Conservation (phyloP, 2,113 vertebrate genomes). For the Gobiocypris rarus region DNA sequence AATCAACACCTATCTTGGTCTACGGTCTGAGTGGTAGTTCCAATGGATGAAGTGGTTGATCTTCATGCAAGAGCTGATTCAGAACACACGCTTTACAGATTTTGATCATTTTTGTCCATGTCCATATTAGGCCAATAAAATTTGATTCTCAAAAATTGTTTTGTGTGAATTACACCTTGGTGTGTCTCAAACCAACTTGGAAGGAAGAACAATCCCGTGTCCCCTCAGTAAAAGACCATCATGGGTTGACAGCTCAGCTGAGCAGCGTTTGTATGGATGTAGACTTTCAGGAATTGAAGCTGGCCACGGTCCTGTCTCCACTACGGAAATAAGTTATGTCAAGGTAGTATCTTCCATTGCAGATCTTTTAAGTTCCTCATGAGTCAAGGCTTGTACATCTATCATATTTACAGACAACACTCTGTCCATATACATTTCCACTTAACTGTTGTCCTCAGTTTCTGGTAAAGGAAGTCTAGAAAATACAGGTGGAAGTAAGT, state of each 20-base stretch:
- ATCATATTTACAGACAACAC: conserved; percentile 11
- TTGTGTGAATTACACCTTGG: not conserved
- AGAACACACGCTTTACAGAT: not conserved
- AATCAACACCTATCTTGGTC: conserved; percentile 45
- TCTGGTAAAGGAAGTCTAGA: not conserved
- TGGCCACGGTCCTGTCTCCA: not conserved
- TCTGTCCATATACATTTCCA: conserved; percentile 34
- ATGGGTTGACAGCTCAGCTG: not conserved
- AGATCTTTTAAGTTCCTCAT: not conserved
- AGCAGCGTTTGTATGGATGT: not conserved
- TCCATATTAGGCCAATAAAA: not conserved
- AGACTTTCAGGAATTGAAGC: not conserved
- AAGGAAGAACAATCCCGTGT: not conserved
- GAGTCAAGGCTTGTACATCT: not conserved
- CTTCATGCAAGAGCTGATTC: conserved; percentile 29
- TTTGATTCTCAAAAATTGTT: not conserved
- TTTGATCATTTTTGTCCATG: not conserved
- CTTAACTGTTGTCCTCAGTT: conserved; percentile 27
- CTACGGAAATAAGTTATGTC: not conserved
- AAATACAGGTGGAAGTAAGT: too few relatives aligned
- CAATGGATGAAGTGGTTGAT: conserved; percentile 43
- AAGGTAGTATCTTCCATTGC: not conserved
- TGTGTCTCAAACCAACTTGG: not conserved
- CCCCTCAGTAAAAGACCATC: not conserved
- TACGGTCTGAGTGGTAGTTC: conserved; percentile 42